Percentiles rank a stretch among this genome's conserved stretches.
Evolutionary conservation across 1,140 invertebrate genomes (phyloP).

Genomic region (Acromyrmex echinatior): DNA sequence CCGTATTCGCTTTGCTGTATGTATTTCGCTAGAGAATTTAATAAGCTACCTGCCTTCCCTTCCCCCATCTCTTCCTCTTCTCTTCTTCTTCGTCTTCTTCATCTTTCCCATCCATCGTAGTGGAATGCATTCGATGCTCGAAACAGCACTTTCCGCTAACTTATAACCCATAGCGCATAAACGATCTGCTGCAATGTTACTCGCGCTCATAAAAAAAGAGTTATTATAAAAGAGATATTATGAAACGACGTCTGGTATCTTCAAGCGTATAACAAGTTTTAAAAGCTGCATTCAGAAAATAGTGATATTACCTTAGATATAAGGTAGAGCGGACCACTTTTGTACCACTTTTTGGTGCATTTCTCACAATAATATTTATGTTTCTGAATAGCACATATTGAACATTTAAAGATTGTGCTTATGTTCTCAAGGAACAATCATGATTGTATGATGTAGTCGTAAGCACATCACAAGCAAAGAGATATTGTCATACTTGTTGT

Average conservation of each 20-base stretch:
- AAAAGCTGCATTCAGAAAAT: neutral
- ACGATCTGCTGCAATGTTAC: slow-evolving; percentile 39
- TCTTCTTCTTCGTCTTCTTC: neutral
- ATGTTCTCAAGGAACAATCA: too few relatives aligned
- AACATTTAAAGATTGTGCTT: too few relatives aligned
- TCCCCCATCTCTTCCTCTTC: neutral
- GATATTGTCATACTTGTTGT: too few relatives aligned
- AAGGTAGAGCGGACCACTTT: too few relatives aligned
- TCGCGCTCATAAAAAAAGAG: neutral
- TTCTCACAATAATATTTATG: too few relatives aligned
- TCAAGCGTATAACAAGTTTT: neutral
- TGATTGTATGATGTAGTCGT: too few relatives aligned
- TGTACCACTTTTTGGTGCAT: too few relatives aligned
- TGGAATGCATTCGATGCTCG: slow-evolving; percentile 52
- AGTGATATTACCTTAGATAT: neutral
- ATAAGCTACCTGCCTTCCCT: slow-evolving; percentile 29
- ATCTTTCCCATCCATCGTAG: slow-evolving; percentile 1
- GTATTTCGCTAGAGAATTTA: slow-evolving; percentile 60
- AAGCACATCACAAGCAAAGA: too few relatives aligned
- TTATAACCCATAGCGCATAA: slow-evolving; percentile 33
- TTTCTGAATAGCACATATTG: too few relatives aligned
- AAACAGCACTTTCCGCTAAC: slow-evolving; percentile 55
- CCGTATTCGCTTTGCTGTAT: slow-evolving; percentile 48
- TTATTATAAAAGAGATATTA: slow-evolving; percentile 32
- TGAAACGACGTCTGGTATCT: slow-evolving; percentile 2